A percentile compares a stretch with the other conserved stretches of the same genome.
phyloP scores from a whole-genome alignment of 2,113 vertebrate species.

The Chaetodon auriga region DNA sequence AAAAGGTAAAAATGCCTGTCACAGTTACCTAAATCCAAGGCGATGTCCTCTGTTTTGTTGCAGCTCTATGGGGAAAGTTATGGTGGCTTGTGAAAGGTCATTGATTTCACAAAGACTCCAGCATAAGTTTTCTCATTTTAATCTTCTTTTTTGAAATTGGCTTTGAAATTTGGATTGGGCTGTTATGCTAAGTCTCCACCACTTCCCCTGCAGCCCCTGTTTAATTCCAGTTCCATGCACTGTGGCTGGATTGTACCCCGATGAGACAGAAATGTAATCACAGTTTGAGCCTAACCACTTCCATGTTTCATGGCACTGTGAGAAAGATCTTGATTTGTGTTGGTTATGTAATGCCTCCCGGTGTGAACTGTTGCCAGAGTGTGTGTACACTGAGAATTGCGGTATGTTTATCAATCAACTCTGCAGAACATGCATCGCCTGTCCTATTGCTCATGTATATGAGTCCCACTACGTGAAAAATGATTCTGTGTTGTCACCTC shows the following conservation, averaged over 20 bases:
- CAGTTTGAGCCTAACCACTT: neutral
- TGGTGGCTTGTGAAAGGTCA: neutral
- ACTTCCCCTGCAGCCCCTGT: neutral
- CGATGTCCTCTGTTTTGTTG: too few species aligned
- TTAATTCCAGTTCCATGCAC: neutral
- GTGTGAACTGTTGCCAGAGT: conserved; percentile 6
- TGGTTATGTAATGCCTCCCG: conserved; percentile 21
- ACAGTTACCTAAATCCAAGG: neutral
- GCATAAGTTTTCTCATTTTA: neutral
- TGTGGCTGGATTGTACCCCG: neutral
- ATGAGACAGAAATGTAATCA: neutral
- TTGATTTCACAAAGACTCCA: neutral
- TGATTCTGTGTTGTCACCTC: neutral
- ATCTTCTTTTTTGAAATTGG: neutral
- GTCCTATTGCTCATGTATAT: neutral
- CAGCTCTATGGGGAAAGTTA: neutral
- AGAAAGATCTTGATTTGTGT: conserved; percentile 1
- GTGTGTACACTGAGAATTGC: conserved; percentile 10
- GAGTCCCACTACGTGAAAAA: neutral
- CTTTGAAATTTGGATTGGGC: neutral
- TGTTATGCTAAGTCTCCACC: too few species aligned
- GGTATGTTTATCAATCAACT: neutral
- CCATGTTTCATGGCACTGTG: neutral
- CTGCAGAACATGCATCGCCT: neutral
- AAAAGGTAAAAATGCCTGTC: neutral